These are phyloP conservation scores for Gnatocerus cornutus DNA, from an alignment of 2,888 invertebrate genomes.

Conservation along the genomic window DNA sequence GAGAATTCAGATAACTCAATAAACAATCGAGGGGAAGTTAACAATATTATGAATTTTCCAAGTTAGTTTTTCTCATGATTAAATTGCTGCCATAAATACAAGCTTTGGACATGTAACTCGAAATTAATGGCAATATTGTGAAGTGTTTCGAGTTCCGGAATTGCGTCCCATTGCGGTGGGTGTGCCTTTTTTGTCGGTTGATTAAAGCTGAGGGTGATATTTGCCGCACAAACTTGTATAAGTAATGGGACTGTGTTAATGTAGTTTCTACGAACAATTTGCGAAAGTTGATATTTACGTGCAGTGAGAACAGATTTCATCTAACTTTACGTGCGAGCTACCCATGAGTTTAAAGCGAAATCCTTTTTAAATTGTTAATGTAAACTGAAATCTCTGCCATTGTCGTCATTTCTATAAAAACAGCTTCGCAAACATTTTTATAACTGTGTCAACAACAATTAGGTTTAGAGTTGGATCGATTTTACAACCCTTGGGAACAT, in stretches of 20 bases:
- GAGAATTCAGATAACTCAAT: not conserved
- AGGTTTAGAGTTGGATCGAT: not conserved
- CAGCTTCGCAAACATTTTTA: not conserved
- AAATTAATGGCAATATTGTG: slow-evolving; percentile 38
- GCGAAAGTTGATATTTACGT: slow-evolving; percentile 1
- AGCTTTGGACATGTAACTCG: slow-evolving; percentile 21
- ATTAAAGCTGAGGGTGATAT: slow-evolving; percentile 30
- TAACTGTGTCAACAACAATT: slow-evolving; percentile 8
- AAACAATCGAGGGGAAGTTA: not conserved
- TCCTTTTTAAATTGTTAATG: too few species aligned
- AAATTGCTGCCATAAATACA: slow-evolving; percentile 23
- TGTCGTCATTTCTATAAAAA: not conserved
- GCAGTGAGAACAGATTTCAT: too few species aligned
- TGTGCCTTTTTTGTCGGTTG: slow-evolving; percentile 41
- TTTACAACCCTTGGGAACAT: not conserved
- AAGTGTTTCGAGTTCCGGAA: slow-evolving; percentile 30
- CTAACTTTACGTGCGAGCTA: too few species aligned
- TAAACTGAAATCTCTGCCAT: too few species aligned
- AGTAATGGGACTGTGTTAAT: slow-evolving; percentile 21
- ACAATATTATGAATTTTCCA: slow-evolving; percentile 1
- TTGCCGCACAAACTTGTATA: slow-evolving; percentile 6
- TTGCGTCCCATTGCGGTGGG: slow-evolving; percentile 33
- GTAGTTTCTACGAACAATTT: slow-evolving; percentile 21
- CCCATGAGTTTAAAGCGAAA: too few species aligned
- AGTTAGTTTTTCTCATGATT: slow-evolving; percentile 15